Base-by-base conservation (phyloP, 2,888 invertebrate species). In the Biston stratarius region DNA sequence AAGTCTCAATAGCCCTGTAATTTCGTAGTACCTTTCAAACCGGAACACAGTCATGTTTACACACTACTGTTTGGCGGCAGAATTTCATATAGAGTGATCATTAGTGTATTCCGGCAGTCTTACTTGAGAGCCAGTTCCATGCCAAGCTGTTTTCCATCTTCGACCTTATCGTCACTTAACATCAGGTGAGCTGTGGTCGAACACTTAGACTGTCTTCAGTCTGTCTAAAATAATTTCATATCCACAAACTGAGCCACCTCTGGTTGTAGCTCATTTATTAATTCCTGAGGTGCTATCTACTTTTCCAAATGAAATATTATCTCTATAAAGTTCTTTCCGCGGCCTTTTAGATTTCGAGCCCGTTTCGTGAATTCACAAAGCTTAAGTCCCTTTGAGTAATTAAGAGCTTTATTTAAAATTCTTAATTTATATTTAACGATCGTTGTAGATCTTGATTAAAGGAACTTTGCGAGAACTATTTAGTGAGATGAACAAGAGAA, bases 391-490 rank as follows among this genome's bases (percentile, higher is more conserved):
- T 62, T 67, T 68, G 63, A 71, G 65, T 68, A 71, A 71, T 71
- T 71, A 71, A 71, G 62, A 60, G 67, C 62, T 71, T 61, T 61
- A 58, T 71, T 64, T 63, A 47, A 66, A 66, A 69, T 69, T 68
- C 55, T 71, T 66, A 74, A 69, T 72, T 71, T 69, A 57, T 57
- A 66, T 64, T 62, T 64, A 67, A 59, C 47, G 48, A 64, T 62
- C 60, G 44, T 61, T 60, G 44, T 68, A 66, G 57, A 61, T 61
- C 61, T 65, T 64, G 52, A 64, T 61, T 64, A 61, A 68, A 64
- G 61, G 49, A 59, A 65, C 53, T 62, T 61, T 36, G 34, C 45
- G 49, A 38, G 12, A 59, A 67, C 62, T 67, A 67, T 53, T 62
- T 55, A 61, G 45, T 15, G 47, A 42, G 52, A 49, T 58, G 51